Evolutionary conservation across 2,888 invertebrate genomes (phyloP), one percentile per base, ranked within the genome.

Genomic region (Lycophotia porphyrea): DNA sequence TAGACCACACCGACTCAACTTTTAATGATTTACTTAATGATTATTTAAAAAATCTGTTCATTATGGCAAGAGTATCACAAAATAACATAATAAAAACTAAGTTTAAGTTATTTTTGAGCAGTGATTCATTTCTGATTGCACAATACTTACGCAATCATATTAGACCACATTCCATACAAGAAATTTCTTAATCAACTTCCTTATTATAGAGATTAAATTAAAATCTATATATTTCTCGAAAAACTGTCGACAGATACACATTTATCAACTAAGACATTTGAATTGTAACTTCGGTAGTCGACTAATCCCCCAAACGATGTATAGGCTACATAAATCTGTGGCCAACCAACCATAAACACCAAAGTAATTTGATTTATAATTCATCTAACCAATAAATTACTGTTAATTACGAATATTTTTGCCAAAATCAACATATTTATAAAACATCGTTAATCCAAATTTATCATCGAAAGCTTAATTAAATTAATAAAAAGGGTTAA

Each of bases 401-500:
- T 76, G 71, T 74, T 85, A 84, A 84, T 85, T 84, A 85, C 76
- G 64, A 84, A 88, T 73, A 72, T 73, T 80, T 79, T 77, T 71
- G 76, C 74, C 64, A 75, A 76, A 81, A 82, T 79, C 78, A 87
- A 84, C 85, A 82, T 82, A 84, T 85, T 85, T 82, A 80, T 81
- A 81, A 84, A 87, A 83, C 74, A 83, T 67, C 34, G 71, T 75
- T 82, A 84, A 88, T 87, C 88, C 78, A 61, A 85, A 87, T 82
- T 81, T 82, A 85, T 84, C 74, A 75, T 78, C 74, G 60, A 72
- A 75, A 82, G 68, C 52, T 84, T 81, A 86, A 87, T 81, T 82
- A 82, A 82, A 81, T 82, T 78, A 84, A 84, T 81, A 65, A 84
- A 83, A 90, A 92, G 87, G 88, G 88, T 85, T 87, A 86, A 84